Percentiles rank a stretch among this genome's conserved stretches.
These are phyloP conservation scores for Brachionus paranguensis DNA, from an alignment of 1,140 invertebrate genomes.

Conservation along the genomic window DNA sequence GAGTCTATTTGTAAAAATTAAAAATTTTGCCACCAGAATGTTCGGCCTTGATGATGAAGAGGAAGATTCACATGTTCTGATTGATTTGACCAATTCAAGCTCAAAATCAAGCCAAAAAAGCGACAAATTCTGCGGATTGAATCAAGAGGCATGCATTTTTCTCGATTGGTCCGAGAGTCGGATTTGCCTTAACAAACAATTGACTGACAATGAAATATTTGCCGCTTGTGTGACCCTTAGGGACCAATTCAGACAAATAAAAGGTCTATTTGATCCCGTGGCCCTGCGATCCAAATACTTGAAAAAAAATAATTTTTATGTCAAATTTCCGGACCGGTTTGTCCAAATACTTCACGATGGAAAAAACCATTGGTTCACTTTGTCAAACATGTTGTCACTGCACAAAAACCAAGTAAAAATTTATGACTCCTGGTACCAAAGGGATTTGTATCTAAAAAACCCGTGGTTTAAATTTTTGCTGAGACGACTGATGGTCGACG, in stretches of 20 bases:
- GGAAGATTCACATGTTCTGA: background rate
- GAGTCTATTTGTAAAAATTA: background rate
- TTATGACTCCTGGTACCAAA: background rate
- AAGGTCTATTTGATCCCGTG: background rate
- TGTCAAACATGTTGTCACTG: background rate
- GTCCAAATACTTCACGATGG: constrained; percentile 14
- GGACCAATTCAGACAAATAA: background rate
- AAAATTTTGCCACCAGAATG: background rate
- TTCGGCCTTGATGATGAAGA: background rate
- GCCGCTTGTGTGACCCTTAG: background rate
- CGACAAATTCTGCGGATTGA: background rate
- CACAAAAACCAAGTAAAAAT: background rate
- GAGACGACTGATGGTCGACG: background rate
- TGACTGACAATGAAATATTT: constrained; percentile 18
- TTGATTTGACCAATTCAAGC: background rate
- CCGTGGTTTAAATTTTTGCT: background rate
- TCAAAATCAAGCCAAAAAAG: background rate
- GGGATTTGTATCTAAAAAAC: background rate
- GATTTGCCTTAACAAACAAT: background rate
- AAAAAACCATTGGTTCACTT: background rate
- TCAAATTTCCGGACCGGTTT: background rate
- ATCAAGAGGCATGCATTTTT: background rate
- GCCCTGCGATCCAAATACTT: background rate
- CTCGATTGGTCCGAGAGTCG: background rate
- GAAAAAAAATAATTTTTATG: background rate